Conservation (phyloP, 2,797 vertebrate genomes). For the Typhlichthys subterraneus region DNA sequence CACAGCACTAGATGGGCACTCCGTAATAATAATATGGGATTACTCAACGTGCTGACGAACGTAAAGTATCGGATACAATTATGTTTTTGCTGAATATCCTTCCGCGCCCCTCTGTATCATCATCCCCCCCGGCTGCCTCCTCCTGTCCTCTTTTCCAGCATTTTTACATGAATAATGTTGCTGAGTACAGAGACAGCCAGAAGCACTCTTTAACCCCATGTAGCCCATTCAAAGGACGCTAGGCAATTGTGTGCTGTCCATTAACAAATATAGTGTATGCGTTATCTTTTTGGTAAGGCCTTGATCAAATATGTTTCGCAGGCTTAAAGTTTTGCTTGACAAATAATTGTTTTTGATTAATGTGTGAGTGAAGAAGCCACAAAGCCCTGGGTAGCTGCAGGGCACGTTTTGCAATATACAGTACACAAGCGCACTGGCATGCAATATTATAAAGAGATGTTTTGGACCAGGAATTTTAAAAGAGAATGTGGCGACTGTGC, state of each 20-base stretch:
- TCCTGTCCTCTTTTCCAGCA: slow-evolving; percentile 21
- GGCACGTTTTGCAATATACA: slow-evolving; percentile 53
- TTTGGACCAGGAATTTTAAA: slow-evolving; percentile 25
- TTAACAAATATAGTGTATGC: slow-evolving; percentile 3
- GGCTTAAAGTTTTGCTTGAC: slow-evolving; percentile 15
- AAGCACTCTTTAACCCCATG: slow-evolving; percentile 33
- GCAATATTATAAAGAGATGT: slow-evolving; percentile 1
- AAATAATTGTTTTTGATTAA: slow-evolving; percentile 20
- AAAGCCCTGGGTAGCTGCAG: slow-evolving; percentile 26
- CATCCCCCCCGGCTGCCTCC: slow-evolving; percentile 21
- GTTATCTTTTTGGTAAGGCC: slow-evolving; percentile 13
- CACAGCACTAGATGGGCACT: slow-evolving; percentile 42
- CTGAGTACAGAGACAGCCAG: slow-evolving; percentile 37
- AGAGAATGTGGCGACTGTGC: no score
- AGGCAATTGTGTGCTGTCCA: slow-evolving; percentile 21
- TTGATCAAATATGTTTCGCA: no score
- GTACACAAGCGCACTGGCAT: slow-evolving; percentile 35
- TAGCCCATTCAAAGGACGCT: slow-evolving; percentile 34
- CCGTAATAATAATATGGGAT: slow-evolving; percentile 40
- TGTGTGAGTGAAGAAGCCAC: slow-evolving; percentile 18
- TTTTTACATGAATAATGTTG: slow-evolving; percentile 33
- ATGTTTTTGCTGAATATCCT: slow-evolving; percentile 49
- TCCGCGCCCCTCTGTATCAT: slow-evolving; percentile 21
- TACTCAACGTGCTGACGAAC: slow-evolving; percentile 59
- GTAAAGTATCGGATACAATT: slow-evolving; percentile 43